phyloP scores from a whole-genome alignment of 2,797 vertebrate species.

The Helarctos malayanus region DNA sequence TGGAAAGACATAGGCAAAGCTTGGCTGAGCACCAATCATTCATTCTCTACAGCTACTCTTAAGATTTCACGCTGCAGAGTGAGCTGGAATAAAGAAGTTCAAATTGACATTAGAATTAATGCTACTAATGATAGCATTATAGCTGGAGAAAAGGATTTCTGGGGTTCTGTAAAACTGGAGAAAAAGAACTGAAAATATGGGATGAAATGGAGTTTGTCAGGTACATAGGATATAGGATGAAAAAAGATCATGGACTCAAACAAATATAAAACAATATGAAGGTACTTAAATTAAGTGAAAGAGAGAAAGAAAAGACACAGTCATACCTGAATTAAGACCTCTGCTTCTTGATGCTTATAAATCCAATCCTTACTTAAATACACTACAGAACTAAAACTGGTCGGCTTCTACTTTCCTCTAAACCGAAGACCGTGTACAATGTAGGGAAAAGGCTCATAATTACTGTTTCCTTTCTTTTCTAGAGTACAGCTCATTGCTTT shows the following conservation, averaged over 20 bases:
- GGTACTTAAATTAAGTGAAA: background rate
- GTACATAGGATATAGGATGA: background rate
- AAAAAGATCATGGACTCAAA: background rate
- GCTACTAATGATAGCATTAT: background rate
- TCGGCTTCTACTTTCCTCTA: background rate
- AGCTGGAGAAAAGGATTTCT: background rate
- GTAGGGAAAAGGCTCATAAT: background rate
- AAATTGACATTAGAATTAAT: background rate
- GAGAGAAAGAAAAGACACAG: background rate
- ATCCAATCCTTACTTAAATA: background rate
- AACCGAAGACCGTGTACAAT: background rate
- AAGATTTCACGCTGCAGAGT: background rate
- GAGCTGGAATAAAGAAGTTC: background rate
- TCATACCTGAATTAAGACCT: background rate
- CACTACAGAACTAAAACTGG: no score
- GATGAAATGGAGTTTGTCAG: background rate
- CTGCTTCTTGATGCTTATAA: background rate
- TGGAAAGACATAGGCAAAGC: constrained; percentile 44
- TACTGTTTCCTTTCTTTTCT: background rate
- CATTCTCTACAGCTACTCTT: background rate
- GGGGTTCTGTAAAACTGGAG: background rate
- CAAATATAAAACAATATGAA: background rate
- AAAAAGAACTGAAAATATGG: background rate
- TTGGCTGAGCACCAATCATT: constrained; percentile 3
- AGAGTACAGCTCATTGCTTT: background rate